phyloP scores from a whole-genome alignment of 2,797 vertebrate species.

The Phataginus tricuspis region DNA sequence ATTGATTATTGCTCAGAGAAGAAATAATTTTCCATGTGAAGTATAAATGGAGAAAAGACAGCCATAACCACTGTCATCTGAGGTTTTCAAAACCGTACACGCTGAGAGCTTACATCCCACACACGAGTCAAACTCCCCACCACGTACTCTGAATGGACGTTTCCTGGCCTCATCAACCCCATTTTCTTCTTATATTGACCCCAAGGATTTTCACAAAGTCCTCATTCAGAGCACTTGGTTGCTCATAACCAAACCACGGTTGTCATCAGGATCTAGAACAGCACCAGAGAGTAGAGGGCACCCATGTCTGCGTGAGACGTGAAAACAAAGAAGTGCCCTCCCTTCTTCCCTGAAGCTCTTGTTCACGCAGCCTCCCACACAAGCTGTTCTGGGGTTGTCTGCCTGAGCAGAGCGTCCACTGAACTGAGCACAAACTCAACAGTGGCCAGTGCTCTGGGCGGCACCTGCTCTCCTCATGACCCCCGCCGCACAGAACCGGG shows the following conservation, averaged over 20 bases:
- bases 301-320: neutral
- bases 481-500: neutral
- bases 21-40: neutral
- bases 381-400: neutral
- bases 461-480: neutral
- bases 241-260: neutral
- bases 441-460: neutral
- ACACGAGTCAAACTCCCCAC: neutral
- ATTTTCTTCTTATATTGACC: neutral
- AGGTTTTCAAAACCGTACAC: neutral
- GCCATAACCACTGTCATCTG: neutral
- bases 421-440: neutral
- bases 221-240: neutral
- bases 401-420: neutral
- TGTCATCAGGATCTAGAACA: neutral
- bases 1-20: neutral
- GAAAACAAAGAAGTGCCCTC: neutral
- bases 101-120: neutral
- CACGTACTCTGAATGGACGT: neutral
- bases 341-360: neutral
- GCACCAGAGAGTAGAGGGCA: neutral
- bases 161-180: neutral
- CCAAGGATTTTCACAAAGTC: constrained; percentile 1
- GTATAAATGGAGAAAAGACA: neutral
- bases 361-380: neutral